Percentiles rank a stretch among this genome's conserved stretches.
Evolutionary conservation across 2,888 invertebrate genomes (phyloP).

Genomic region (Andrena marginata): DNA sequence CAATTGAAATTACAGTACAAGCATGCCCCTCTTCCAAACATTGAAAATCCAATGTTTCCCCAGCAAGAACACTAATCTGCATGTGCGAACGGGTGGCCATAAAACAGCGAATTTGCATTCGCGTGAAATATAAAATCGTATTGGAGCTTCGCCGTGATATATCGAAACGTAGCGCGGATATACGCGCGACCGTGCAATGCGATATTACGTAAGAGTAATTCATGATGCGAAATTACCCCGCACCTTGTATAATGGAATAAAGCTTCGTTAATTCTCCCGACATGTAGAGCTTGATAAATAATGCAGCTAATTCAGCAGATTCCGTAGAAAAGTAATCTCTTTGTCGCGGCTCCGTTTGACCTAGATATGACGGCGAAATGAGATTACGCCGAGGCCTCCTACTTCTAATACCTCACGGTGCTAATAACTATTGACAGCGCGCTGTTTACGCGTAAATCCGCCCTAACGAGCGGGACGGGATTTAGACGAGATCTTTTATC

Average conservation of each 20-base stretch:
- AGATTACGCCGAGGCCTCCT: slow-evolving; percentile 40
- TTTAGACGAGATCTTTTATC: slow-evolving; percentile 52
- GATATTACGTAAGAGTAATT: too few species aligned
- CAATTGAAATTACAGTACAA: too few species aligned
- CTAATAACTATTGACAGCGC: slow-evolving; percentile 60
- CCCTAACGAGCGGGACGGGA: slow-evolving; percentile 38
- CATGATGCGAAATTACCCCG: background rate
- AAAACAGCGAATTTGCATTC: too few species aligned
- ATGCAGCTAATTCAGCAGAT: background rate
- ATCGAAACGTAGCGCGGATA: too few species aligned
- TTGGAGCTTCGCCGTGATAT: too few species aligned
- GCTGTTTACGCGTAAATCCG: slow-evolving; percentile 49
- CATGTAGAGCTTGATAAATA: background rate
- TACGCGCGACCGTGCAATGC: too few species aligned
- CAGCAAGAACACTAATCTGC: too few species aligned
- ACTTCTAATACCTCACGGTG: slow-evolving; percentile 36
- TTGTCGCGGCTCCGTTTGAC: background rate
- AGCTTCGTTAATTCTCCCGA: background rate
- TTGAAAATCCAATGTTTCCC: too few species aligned
- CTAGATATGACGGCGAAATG: slow-evolving; percentile 5
- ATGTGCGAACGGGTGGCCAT: too few species aligned
- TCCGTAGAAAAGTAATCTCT: background rate
- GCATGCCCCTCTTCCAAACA: too few species aligned
- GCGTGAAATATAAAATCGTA: too few species aligned
- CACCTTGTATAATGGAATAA: background rate